Evolutionary conservation across 2,797 vertebrate species (phyloP).

Genomic region (Petrocephalus schoutedeni): DNA sequence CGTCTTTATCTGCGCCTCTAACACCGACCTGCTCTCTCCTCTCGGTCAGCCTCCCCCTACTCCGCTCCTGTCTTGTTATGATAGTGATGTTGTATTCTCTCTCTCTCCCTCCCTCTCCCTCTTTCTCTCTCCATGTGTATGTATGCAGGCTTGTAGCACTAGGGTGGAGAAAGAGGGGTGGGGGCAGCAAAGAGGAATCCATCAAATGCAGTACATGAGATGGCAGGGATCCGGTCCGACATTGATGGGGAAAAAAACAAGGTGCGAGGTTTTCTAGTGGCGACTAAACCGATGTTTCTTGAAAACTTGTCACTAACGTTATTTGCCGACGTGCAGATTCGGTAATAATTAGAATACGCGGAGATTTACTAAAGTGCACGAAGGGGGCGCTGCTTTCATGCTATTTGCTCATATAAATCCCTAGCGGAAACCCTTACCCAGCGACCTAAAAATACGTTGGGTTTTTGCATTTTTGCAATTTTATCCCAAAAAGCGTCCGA

Average conservation of each 20-base stretch:
- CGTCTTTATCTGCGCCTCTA: slow-evolving; percentile 14
- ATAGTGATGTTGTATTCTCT: slow-evolving; percentile 15
- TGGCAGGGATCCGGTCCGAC: background rate
- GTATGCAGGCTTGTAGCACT: background rate
- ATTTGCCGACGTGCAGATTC: background rate
- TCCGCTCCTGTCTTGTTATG: slow-evolving; percentile 15
- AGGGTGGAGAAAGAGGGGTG: background rate
- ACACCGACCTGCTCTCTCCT: slow-evolving; percentile 21
- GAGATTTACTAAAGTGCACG: background rate
- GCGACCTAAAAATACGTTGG: background rate
- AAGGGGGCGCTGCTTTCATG: background rate
- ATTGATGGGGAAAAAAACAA: background rate
- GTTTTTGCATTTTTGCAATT: background rate
- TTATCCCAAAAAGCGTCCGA: background rate
- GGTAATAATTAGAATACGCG: background rate
- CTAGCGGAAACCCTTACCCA: background rate
- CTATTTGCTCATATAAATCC: background rate
- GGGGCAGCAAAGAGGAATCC: background rate
- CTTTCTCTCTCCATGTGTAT: background rate
- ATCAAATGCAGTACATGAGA: background rate
- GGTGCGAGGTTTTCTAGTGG: background rate
- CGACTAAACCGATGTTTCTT: background rate
- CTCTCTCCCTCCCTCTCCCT: background rate
- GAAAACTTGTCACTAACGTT: background rate
- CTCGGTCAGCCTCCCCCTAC: slow-evolving; percentile 16